Evolutionary conservation across 1,140 invertebrate species (phyloP), one percentile per base, ranked within the genome.

Genomic region (Brachionus sp.): DNA sequence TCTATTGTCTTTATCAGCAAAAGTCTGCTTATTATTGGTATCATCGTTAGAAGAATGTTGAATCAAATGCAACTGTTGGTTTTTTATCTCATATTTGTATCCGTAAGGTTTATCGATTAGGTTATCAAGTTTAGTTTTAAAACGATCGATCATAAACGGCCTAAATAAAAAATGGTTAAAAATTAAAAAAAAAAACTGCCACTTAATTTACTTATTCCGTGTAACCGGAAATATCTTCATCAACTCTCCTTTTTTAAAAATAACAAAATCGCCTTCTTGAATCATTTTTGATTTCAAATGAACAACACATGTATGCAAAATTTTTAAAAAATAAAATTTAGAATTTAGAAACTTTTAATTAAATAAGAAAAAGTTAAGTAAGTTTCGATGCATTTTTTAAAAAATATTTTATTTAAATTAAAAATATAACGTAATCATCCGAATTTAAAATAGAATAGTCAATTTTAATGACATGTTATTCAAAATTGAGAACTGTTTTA

Each of bases 21-120:
- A 89, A 3, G 93, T 93, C 87, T 68, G 29, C 62, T 80, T 57
- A 19, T 62, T 80, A 6, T n/a, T n/a, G n/a, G 23, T 19, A 0
- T 80, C 77, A 19, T 80, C 77, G 3, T 35, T 39, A 3, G 4
- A 66, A 33, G 19, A 13, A 57, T 62, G 12, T 62, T 77, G 50
- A 35, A 64, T 0, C 25, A 77, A 37, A 62, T 39, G 35, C 23
- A 85, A 70, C 39, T 84, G 42, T 44, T 83, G 80, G 23, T 85
- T 53, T 42, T 82, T 68, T 9, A 95, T 92, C 90, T 93, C 93
- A 87, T 94, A 95, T 10, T 92, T 92, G 29, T 93, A 92, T 86
- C 92, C 94, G 87, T 92, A 94, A 4, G 91, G 91, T 85, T 93
- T 92, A 29, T 93, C 92, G 77, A 93, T 89, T 5, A 94, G 90